Base-by-base conservation (phyloP, 2,113 vertebrate species). In the Planiliza haematocheilus region DNA sequence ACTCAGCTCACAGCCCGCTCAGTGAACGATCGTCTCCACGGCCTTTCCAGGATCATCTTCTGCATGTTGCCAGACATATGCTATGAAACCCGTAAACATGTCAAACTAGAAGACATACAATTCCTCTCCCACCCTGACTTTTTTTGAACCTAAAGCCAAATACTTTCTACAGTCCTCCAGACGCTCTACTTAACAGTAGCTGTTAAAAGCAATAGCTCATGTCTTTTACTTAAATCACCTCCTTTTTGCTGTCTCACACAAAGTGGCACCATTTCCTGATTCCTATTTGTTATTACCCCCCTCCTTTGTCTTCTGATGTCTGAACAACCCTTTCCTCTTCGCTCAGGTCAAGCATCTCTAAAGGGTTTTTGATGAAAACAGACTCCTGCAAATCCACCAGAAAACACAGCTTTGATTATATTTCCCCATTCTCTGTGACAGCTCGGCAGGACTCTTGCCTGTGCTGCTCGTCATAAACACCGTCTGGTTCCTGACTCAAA, bases 361-460 rank as follows among this genome's bases (percentile, higher is more conserved):
- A 89, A 79, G 46, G 74, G 81, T 59, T 91, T 30, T 92, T 90
- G 77, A 92, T 93, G 80, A 91, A 91, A 92, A 91, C 71, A 75
- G 65, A 82, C 81, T 68, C 82, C 70, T 67, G 52, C 57, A 91
- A 93, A 93, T 90, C 88, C 89, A 79, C 73, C 66, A 83, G 77
- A 92, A 71, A 89, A 88, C 71, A 66, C 74, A 74, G 55, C 56
- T 91, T 89, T 91, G 82, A 91, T 89, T 89, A 51, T 63, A 63
- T 81, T 74, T 50, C 30, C 81, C 21, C 16, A 42, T 34, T 79
- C 16, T 58, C 56, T 52, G 64, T 18, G 51, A 55, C 68, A 49
- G 48, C 59, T 21, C 8, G 3, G 57, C 46, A 16, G 63, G 51
- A 77, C 53, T 71, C 64, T 50, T 43, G 68, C 84, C 21, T 79